Evolutionary conservation across 2,888 invertebrate genomes (phyloP).

Genomic region (Cantharis lateralis): DNA sequence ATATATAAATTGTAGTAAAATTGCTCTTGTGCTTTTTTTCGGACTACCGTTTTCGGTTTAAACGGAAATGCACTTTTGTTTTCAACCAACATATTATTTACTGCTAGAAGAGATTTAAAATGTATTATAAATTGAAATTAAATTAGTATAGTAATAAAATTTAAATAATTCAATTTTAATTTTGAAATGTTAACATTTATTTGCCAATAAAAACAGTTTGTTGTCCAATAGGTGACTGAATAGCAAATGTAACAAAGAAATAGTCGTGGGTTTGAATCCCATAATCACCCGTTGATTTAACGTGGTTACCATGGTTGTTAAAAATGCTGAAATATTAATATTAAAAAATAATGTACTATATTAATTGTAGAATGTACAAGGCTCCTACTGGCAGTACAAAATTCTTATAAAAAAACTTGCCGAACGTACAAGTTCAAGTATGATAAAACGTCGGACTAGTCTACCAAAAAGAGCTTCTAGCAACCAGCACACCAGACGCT

Average conservation of each 20-base stretch:
- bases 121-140: background rate
- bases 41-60: background rate
- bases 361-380: no score
- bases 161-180: background rate
- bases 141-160: no score
- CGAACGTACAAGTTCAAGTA: no score
- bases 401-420: no score
- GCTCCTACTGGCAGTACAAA: no score
- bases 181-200: background rate
- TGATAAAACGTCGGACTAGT: no score
- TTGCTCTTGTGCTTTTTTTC: background rate
- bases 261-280: background rate
- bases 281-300: background rate
- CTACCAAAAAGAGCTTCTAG: no score
- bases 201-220: no score
- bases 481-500: no score
- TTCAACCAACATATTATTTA: background rate
- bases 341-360: background rate
- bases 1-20: background rate
- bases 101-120: background rate
- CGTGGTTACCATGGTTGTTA: background rate
- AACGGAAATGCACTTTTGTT: background rate
- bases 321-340: background rate
- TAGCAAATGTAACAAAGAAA: background rate
- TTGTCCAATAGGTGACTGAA: no score